Evolutionary conservation across 2,113 vertebrate species (phyloP).

Genomic region (Puma concolor): DNA sequence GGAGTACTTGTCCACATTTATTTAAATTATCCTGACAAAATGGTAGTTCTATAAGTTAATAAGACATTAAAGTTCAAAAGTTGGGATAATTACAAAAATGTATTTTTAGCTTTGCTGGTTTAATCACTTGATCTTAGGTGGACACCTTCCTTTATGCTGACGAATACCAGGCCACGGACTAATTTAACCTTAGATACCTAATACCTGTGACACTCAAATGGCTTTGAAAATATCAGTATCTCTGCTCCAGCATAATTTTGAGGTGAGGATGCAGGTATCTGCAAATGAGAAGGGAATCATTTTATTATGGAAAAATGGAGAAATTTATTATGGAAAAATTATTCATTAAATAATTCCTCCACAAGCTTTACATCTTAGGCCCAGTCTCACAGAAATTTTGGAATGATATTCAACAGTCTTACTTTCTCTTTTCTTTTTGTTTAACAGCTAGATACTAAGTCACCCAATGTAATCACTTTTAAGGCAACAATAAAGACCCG

Average conservation of each 20-base stretch:
- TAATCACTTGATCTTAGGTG: slow-evolving; percentile 57
- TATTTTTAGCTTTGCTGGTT: slow-evolving; percentile 65
- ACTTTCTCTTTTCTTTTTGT: neutral
- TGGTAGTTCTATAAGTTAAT: slow-evolving; percentile 13
- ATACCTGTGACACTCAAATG: slow-evolving; percentile 61
- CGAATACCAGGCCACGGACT: slow-evolving; percentile 73
- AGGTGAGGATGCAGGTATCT: slow-evolving; percentile 56
- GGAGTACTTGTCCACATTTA: neutral
- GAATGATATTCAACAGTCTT: neutral
- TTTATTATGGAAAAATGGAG: slow-evolving; percentile 8
- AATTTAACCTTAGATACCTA: slow-evolving; percentile 68
- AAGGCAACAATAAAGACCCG: neutral
- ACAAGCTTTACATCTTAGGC: neutral
- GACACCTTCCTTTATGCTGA: slow-evolving; percentile 73
- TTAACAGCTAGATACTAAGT: neutral
- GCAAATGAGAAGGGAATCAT: neutral
- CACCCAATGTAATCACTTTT: neutral
- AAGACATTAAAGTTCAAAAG: slow-evolving; percentile 51
- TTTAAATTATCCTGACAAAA: slow-evolving; percentile 59
- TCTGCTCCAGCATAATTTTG: slow-evolving; percentile 64
- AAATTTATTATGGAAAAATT: slow-evolving; percentile 25
- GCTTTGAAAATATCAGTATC: slow-evolving; percentile 74
- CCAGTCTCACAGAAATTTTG: neutral
- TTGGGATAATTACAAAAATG: slow-evolving; percentile 45
- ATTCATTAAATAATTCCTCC: neutral